These are phyloP conservation scores for Spodoptera littoralis DNA, from an alignment of 2,888 invertebrate species.

Conservation along the genomic window DNA sequence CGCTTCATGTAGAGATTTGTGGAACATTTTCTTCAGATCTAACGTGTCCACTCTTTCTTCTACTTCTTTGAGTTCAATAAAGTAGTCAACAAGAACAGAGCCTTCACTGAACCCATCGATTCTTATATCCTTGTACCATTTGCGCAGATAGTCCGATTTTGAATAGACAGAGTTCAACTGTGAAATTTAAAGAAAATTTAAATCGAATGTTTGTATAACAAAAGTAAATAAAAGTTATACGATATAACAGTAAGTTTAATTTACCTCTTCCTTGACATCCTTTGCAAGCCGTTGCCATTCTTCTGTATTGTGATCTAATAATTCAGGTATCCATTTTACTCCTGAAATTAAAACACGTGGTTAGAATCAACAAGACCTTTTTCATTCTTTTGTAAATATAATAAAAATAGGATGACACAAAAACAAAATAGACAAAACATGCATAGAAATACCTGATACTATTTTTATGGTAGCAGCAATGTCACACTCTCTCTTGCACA, in stretches of 20 bases:
- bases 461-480: conserved; percentile 96
- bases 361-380: too few relatives aligned
- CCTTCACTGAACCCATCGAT: conserved; percentile 97
- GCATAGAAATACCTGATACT: conserved; percentile 88
- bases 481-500: conserved; percentile 94
- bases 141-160: conserved; percentile 92
- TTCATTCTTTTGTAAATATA: too few relatives aligned
- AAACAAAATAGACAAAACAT: neutral
- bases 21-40: conserved; percentile 92
- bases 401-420: too few relatives aligned
- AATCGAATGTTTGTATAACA: too few relatives aligned
- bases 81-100: conserved; percentile 96
- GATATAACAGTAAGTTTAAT: conserved; percentile 9
- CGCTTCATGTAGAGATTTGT: conserved; percentile 89
- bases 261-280: conserved; percentile 94
- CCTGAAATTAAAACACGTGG: conserved; percentile 70
- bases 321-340: conserved; percentile 95
- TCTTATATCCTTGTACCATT: conserved; percentile 95
- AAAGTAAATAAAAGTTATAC: neutral
- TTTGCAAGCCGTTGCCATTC: conserved; percentile 95
- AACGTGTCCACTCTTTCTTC: conserved; percentile 91
- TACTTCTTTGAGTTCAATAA: conserved; percentile 94
- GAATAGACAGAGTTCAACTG: conserved; percentile 95
- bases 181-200: conserved; percentile 60
- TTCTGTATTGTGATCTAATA: conserved; percentile 94